Evolutionary conservation across 2,113 vertebrate genomes (phyloP), one percentile per base, ranked within the genome.

Genomic region (Actinemys pallida): DNA sequence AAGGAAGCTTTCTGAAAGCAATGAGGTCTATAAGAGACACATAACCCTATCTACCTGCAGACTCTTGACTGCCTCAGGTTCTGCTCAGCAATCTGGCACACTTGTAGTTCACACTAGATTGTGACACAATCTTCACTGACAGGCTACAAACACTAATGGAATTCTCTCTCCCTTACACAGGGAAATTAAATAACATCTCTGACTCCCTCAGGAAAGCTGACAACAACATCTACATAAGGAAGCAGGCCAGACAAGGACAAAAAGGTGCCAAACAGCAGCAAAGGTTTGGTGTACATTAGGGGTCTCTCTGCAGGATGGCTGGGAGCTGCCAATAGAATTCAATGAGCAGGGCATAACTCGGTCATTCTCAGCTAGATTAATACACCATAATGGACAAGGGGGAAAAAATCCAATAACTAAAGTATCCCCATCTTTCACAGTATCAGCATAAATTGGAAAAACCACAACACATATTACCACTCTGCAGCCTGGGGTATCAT

Each of bases 141-240:
- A 95, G 69, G n/a, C n/a, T 81, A 89, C 0, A 1, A 96, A 87
- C 7, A 1, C 52, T 96, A 97, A 95, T 94, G 85, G 83, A 83
- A 95, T 96, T 96, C 76, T 94, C n/a, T 93, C 79, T 94, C 83
- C 79, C 69, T 96, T 95, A 92, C 35, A 75, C 83, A 83, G 83
- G 75, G 85, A 97, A 96, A 97, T 96, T 93, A 95, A 96, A 93
- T 90, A 88, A 10, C 81, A 0, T 87, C 97, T 94, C 86, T 81
- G 87, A 14, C 31, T 86, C 88, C 84, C 83, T 89, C 92, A 94
- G 79, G 50, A 96, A 95, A 89, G 47, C 79, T 95, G 85, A 96
- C 94, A 92, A 93, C 86, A 86, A 29, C 50, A 84, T 62, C 87
- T 94, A 92, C 79, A 89, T 69, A 88, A 88, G 86, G 94, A 93